Conservation (phyloP, 2,797 vertebrate genomes). For the Australoheros facetus region DNA sequence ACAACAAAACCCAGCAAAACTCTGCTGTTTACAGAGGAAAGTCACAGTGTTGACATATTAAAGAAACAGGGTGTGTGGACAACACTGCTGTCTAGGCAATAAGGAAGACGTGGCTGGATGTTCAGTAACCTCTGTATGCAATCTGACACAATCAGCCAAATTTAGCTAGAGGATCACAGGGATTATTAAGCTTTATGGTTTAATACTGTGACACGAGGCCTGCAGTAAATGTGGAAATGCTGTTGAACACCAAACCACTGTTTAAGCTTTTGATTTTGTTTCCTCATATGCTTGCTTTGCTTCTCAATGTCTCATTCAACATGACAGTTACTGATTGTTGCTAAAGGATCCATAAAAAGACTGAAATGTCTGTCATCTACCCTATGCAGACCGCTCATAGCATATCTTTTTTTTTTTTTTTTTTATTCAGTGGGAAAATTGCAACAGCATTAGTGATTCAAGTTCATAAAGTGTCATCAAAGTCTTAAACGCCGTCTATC, state of each 20-base stretch:
- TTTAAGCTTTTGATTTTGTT: neutral
- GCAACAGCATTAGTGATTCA: neutral
- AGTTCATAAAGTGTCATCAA: neutral
- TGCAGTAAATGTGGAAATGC: neutral
- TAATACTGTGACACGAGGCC: neutral
- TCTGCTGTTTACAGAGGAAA: slow-evolving; percentile 47
- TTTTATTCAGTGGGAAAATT: neutral
- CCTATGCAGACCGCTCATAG: neutral
- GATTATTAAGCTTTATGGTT: neutral
- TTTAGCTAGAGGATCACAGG: neutral
- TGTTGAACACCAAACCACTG: neutral
- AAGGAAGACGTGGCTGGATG: neutral
- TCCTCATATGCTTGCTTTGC: neutral
- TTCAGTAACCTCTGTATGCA: neutral
- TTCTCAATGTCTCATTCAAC: neutral
- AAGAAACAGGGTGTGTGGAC: slow-evolving; percentile 1
- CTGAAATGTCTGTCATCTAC: neutral
- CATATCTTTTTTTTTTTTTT: neutral
- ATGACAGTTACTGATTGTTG: neutral
- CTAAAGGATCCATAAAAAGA: neutral
- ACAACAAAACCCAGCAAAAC: slow-evolving; percentile 49
- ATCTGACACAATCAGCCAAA: neutral
- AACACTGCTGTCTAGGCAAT: neutral
- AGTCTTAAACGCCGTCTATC: neutral
- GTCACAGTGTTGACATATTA: slow-evolving; percentile 35